Base-by-base conservation (phyloP, 1,140 invertebrate species). In the Sarcophaga peregrina region DNA sequence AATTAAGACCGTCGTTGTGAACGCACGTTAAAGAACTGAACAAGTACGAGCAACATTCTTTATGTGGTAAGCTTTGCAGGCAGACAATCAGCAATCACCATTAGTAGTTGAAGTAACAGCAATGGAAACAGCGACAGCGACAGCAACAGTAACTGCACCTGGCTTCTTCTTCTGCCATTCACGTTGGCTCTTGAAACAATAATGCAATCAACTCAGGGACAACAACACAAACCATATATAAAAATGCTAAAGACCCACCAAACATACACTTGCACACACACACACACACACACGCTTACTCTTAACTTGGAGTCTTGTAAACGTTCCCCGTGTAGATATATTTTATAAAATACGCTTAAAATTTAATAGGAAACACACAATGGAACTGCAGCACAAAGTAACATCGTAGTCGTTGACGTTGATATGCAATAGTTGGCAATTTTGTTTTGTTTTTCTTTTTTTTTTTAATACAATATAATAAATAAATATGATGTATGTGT, bases 1-100 rank as follows among this genome's bases (percentile, higher is more conserved):
- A 20, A 78, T 50, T 78, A 48, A 17, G 47, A 48, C 75, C 75
- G 75, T 78, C 47, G 47, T 20, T 8, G 47, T 52, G 75, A 50
- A 78, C n/a, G 47, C 47, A 78, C 75, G 62, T 78, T 11, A 50
- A 78, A 78, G 75, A 78, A 78, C 75, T 78, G 62, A 50, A 78
- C 75, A 47, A 78, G 74, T 78, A 78, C 75, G 50, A 25, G 17
- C 48, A 78, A 47, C 75, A 78, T 78, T 78, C 75, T 78, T 78
- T 47, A 52, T 50, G 75, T 78, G 75, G 75, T 78, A 78, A 78
- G 75, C 75, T 78, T 50, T 20, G 75, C 20, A 48, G 25, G 25
- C 25, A 37, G 25, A 37, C 25, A 37, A 37, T 37, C 25, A 37
- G 25, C 25, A 37, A 37, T 37, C 25, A n/a, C n/a, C n/a, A 37